Percentiles rank a stretch among this genome's conserved stretches.
These are phyloP conservation scores for Xenopus laevis DNA, from an alignment of 2,113 vertebrate species.

Conservation along the genomic window DNA sequence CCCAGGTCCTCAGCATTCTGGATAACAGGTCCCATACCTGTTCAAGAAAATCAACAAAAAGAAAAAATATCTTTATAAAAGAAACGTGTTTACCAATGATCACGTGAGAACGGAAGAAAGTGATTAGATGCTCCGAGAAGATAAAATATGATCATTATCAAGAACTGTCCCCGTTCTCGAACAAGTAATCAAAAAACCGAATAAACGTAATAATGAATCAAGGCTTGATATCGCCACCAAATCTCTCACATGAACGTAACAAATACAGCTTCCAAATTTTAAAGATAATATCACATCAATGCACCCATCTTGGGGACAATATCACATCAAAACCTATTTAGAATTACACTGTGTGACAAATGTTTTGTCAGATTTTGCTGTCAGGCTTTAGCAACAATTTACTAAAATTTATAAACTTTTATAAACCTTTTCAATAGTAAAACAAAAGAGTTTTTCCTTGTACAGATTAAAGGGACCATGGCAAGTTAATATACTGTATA, in stretches of 20 bases:
- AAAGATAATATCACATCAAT: conserved; percentile 11
- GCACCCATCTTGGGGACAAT: conserved; percentile 4
- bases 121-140: not conserved
- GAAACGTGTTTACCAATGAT: no score
- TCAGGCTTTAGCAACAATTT: not conserved
- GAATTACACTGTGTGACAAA: conserved; percentile 7
- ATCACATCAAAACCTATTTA: conserved; percentile 12
- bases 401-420: no score
- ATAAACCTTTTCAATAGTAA: no score
- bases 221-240: not conserved
- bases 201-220: conserved; percentile 12
- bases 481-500: no score
- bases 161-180: not conserved
- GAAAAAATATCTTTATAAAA: no score
- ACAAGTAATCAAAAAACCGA: conserved; percentile 10
- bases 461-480: no score
- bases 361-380: conserved; percentile 6
- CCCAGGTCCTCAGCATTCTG: no score
- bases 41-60: no score
- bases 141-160: conserved; percentile 8
- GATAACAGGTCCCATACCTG: no score
- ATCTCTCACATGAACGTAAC: conserved; percentile 16
- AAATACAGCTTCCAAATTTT: not conserved
- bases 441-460: no score
- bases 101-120: not conserved